Evolutionary conservation across 2,797 vertebrate species (phyloP).

Genomic region (Poeciliopsis paucimaculata): DNA sequence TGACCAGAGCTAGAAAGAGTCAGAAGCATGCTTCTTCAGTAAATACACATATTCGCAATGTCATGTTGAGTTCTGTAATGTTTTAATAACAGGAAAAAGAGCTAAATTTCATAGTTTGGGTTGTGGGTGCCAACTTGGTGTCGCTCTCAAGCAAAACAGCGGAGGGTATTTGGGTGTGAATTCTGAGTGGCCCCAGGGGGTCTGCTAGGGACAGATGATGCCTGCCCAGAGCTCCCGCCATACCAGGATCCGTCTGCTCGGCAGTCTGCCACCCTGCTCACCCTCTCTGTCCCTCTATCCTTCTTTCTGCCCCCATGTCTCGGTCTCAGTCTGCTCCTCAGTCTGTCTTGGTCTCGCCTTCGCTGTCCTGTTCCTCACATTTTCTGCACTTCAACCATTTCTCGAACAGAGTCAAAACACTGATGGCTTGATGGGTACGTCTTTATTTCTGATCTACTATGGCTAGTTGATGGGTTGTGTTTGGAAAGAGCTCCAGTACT

Average conservation of each 20-base stretch:
- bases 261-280: slow-evolving; percentile 74
- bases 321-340: slow-evolving; percentile 70
- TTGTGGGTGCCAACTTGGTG: slow-evolving; percentile 60
- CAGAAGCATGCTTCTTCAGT: slow-evolving; percentile 1
- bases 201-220: slow-evolving; percentile 77
- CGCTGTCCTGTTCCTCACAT: slow-evolving; percentile 37
- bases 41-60: slow-evolving; percentile 4
- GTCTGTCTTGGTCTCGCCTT: slow-evolving; percentile 59
- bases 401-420: slow-evolving; percentile 56
- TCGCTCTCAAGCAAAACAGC: slow-evolving; percentile 50
- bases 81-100: slow-evolving; percentile 22
- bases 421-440: slow-evolving; percentile 53
- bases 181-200: slow-evolving; percentile 69
- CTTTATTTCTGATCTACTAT: slow-evolving; percentile 60
- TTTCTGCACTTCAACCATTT: slow-evolving; percentile 32
- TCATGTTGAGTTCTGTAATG: slow-evolving; percentile 9
- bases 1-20: slow-evolving; percentile 19
- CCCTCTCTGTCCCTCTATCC: slow-evolving; percentile 65
- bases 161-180: slow-evolving; percentile 70
- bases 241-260: slow-evolving; percentile 77
- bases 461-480: slow-evolving; percentile 52
- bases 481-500: slow-evolving; percentile 56
- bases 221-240: slow-evolving; percentile 74
- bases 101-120: slow-evolving; percentile 51
- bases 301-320: slow-evolving; percentile 65